Percentiles rank a stretch among this genome's conserved stretches.
phyloP scores from a whole-genome alignment of 1,140 invertebrate genomes.

The Drosophila parvula region DNA sequence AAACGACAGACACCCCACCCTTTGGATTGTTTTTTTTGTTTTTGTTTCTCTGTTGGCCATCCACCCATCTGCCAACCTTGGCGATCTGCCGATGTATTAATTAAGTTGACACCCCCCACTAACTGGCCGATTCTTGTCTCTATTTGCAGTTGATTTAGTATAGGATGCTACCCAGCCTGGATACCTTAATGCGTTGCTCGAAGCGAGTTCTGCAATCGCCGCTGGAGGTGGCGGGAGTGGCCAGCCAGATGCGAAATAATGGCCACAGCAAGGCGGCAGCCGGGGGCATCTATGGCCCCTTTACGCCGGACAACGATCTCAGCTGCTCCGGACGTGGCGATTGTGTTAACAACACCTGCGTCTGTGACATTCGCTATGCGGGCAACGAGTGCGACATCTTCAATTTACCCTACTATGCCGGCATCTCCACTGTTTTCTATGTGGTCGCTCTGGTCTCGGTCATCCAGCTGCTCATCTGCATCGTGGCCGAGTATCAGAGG shows the following conservation, averaged over 20 bases:
- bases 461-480: slow-evolving; percentile 93
- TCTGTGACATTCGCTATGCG: slow-evolving; percentile 92
- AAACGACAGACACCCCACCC: slow-evolving; percentile 48
- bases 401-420: slow-evolving; percentile 87
- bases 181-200: slow-evolving; percentile 83
- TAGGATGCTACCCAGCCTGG: slow-evolving; percentile 82
- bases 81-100: slow-evolving; percentile 44
- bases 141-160: slow-evolving; percentile 71
- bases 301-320: slow-evolving; percentile 68
- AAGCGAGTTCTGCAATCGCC: slow-evolving; percentile 78
- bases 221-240: slow-evolving; percentile 45
- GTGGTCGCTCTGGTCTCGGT: slow-evolving; percentile 93
- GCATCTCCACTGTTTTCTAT: slow-evolving; percentile 92
- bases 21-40: background rate
- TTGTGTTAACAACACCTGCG: slow-evolving; percentile 94
- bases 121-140: slow-evolving; percentile 7
- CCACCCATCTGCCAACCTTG: slow-evolving; percentile 37
- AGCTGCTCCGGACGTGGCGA: slow-evolving; percentile 90
- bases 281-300: slow-evolving; percentile 60
- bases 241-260: slow-evolving; percentile 63
- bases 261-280: slow-evolving; percentile 63
- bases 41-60: slow-evolving; percentile 22
- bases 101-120: slow-evolving; percentile 32
- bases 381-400: slow-evolving; percentile 87
- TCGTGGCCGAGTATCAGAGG: slow-evolving; percentile 91